These are phyloP conservation scores for Clarias laeviceps DNA, from an alignment of 2,797 vertebrate genomes.

Conservation along the genomic window DNA sequence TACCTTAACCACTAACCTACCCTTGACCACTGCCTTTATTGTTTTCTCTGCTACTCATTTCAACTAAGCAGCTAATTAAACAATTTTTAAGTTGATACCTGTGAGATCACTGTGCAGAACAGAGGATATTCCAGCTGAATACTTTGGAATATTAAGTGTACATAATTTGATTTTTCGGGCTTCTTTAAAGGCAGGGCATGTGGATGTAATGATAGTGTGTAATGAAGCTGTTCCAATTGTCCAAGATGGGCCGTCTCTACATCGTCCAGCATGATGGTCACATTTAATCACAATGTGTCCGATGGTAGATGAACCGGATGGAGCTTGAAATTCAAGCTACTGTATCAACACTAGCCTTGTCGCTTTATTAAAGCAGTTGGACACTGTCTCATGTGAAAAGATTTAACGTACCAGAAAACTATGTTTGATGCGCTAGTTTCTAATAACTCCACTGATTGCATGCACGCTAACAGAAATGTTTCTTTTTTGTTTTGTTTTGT, in stretches of 20 bases:
- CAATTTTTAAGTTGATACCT: not conserved
- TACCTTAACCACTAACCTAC: no score
- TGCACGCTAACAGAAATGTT: constrained; percentile 63
- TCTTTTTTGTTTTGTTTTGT: constrained; percentile 69
- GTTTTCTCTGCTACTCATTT: not conserved
- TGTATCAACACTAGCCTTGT: constrained; percentile 19
- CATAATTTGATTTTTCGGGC: not conserved
- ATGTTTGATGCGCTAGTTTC: not conserved
- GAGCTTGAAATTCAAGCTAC: not conserved
- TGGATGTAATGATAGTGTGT: not conserved
- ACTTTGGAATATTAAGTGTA: not conserved
- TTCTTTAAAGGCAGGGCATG: not conserved
- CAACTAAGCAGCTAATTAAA: constrained; percentile 2
- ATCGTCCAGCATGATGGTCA: not conserved
- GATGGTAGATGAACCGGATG: not conserved
- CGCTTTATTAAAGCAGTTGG: not conserved
- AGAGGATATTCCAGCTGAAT: not conserved
- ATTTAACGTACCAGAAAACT: not conserved
- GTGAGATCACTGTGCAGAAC: not conserved
- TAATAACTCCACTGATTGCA: constrained; percentile 18
- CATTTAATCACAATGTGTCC: not conserved
- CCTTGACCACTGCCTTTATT: no score
- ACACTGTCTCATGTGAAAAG: not conserved
- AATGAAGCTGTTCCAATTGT: not conserved
- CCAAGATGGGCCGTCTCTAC: not conserved